A percentile compares a stretch with the other conserved stretches of the same genome.
Conservation (phyloP, 2,113 vertebrate genomes). For the Labeo rohita region DNA sequence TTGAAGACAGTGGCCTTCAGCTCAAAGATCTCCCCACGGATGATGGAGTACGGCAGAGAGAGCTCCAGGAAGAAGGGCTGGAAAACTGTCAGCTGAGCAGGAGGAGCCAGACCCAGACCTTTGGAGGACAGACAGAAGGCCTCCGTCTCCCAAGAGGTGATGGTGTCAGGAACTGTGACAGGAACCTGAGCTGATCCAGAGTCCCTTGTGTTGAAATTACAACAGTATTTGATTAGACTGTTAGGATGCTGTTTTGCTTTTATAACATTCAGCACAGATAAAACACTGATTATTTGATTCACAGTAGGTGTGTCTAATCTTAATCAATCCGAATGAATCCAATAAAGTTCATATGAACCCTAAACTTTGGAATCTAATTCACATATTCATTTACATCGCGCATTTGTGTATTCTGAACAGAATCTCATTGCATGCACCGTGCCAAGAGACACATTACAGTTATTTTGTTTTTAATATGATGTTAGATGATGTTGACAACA, state of each 20-base stretch:
- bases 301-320: not conserved
- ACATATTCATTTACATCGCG: not conserved
- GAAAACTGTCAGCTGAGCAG: slow-evolving; percentile 75
- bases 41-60: slow-evolving; percentile 85
- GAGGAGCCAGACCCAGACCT: slow-evolving; percentile 85
- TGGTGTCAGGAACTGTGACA: slow-evolving; percentile 82
- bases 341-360: not conserved
- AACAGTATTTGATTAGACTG: not conserved
- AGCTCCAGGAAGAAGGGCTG: slow-evolving; percentile 90
- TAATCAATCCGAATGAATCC: not conserved
- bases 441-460: not conserved
- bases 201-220: slow-evolving; percentile 64
- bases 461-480: not conserved
- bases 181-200: slow-evolving; percentile 72
- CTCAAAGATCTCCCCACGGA: slow-evolving; percentile 84
- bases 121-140: slow-evolving; percentile 80
- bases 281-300: not conserved
- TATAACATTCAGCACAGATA: not conserved
- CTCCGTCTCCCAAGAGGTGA: slow-evolving; percentile 87
- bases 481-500: not conserved
- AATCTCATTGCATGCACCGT: not conserved
- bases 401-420: not conserved
- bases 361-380: not conserved
- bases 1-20: slow-evolving; percentile 85
- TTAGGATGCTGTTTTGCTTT: not conserved